Evolutionary conservation across 2,888 invertebrate genomes (phyloP), one percentile per base, ranked within the genome.

Genomic region (Netelia fuscicornis): DNA sequence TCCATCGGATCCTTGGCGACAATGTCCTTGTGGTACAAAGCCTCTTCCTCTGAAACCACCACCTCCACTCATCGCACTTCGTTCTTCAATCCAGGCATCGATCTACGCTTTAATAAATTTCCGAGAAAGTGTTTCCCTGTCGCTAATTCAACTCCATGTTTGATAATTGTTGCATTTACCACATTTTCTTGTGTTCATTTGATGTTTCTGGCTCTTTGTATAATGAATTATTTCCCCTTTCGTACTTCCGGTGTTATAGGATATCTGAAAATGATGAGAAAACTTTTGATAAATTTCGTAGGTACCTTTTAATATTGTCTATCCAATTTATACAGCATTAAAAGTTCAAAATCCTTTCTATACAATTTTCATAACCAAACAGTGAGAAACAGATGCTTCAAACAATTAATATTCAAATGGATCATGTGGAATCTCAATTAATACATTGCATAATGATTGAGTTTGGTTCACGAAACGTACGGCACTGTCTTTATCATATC

Each of bases 11-110:
- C 84, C 86, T 8, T 87, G 75, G 3, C 83, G 87, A 81, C 86
- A 88, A 77, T 87, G 65, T 62, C 89, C 90, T 71, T 90, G 89
- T 86, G 88, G 87, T 86, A 89, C 90, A 76, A 90, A 92, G 85
- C 90, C 90, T 86, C 91, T 90, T 84, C 92, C 92, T 79, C 91
- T 90, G 71, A 89, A 93, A 80, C 90, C 88, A 81, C 89, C 88
- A 84, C 88, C 88, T 64, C 86, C 76, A 84, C 90, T 91, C 92
- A 92, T 92, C 83, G 90, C 91, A 88, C 86, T 65, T 37, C 54
- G n/a, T 83, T 81, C 58, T 37, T 30, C 8, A 37, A 17, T 37
- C 17, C 56, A 62, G 54, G 70, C 80, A 83, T 83, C 71, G 48
- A 77, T 76, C 71, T 44, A 75, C 3, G 25, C 10, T 8, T 2